Base-by-base conservation (phyloP, 2,797 vertebrate species). In the Taenioides sp. region DNA sequence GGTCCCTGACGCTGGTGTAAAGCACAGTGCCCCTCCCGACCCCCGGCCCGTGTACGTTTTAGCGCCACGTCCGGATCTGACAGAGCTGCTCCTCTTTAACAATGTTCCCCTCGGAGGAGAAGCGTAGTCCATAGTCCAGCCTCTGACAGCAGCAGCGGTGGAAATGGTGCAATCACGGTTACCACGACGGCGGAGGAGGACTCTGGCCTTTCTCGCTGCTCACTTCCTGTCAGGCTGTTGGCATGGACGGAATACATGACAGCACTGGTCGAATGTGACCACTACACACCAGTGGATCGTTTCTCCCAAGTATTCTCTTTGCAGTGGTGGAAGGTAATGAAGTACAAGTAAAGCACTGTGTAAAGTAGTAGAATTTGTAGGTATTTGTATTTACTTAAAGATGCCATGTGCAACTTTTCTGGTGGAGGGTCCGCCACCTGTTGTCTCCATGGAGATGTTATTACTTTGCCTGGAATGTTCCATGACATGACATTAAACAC, bases 21-120 rank as follows among this genome's bases (percentile, higher is more conserved):
- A 85, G 83, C 79, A 62, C 12, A 63, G 73, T 61, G 67, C 85
- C 76, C 76, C 90, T 89, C 90, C 74, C 68, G 47, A 67, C 76
- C 89, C 87, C 75, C 68, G 55, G 71, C 78, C 27, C 79, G 3
- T 86, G 82, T 84, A 79, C 80, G 49, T 86, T 88, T 89, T 86
- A 89, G 75, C 80, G 86, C 78, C 75, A 73, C 81, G 83, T 88
- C 85, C 86, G 84, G 73, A 86, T 86, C 86, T 88, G 91, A 89
- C 90, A 89, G 87, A 22, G 72, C 77, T 73, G 85, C 78, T 87
- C 70, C 76, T 81, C 80, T 87, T 90, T 91, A 90, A 90, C 90
- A 84, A 89, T 67, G 87, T 78, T 86, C 75, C 75, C 77, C 71
- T 69, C 40, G 37, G 75, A 80, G 54, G 72, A 50, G 10, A 23